Evolutionary conservation across 2,797 vertebrate genomes (phyloP).

Genomic region (Thripadectes ignobilis): DNA sequence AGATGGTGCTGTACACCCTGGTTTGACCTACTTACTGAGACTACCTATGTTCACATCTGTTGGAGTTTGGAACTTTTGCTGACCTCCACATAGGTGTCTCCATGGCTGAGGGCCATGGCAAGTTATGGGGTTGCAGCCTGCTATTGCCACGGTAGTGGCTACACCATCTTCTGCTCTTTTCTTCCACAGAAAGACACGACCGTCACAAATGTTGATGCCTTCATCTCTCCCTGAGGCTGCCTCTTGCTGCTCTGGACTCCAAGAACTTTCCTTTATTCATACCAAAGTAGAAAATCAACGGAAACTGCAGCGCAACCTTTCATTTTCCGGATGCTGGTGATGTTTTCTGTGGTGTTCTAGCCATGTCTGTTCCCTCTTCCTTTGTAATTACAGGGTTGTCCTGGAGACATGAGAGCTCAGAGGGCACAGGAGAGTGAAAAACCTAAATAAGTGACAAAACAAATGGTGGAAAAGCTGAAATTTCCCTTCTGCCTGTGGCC

Average conservation of each 20-base stretch:
- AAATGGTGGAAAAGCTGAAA: background rate
- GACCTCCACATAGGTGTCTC: background rate
- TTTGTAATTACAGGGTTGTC: background rate
- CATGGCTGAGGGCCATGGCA: fast-evolving
- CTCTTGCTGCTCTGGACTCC: background rate
- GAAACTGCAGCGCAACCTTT: background rate
- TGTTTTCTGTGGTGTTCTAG: background rate
- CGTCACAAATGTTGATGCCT: background rate
- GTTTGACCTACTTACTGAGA: background rate
- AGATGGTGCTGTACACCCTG: background rate
- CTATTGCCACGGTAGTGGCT: background rate
- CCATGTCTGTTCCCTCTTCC: background rate
- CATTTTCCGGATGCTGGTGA: background rate
- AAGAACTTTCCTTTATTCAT: background rate
- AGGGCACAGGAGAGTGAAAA: background rate
- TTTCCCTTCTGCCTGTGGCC: background rate
- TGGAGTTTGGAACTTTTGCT: background rate
- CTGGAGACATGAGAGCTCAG: background rate
- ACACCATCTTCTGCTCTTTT: background rate
- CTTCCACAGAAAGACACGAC: background rate
- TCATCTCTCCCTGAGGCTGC: background rate
- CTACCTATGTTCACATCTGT: background rate
- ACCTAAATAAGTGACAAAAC: background rate
- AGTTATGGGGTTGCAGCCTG: background rate
- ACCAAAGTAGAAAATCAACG: background rate